Base-by-base conservation (phyloP, 64 coral and sea anemone genomes). In the Stichodactyla mertensii region DNA sequence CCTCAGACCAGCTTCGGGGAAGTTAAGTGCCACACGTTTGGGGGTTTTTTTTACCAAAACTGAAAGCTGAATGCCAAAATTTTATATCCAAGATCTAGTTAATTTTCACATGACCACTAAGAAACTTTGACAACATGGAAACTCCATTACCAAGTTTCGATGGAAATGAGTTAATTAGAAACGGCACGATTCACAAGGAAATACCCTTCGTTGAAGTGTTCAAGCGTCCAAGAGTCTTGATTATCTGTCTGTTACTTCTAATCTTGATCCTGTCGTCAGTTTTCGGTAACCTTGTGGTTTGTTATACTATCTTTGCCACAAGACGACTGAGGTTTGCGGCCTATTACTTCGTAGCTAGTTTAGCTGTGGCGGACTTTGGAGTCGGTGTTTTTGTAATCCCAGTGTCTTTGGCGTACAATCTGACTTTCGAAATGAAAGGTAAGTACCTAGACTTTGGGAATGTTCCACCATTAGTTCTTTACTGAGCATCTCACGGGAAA, bases 361-460 rank as follows among this genome's bases (percentile, higher is more conserved):
- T 85, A 28, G 83, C 83, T 6, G 83, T 61, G 14, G 16, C 83
- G 18, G 83, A 85, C 28, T 24, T 85, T 59, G 51, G 45, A 13
- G 83, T 85, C 18, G 83, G 83, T 5, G 6, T 85, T 10, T 85
- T 85, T 85, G 56, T 31, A 15, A 64, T 85, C 22, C 83, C 83
- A 23, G 14, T 85, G 4, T 85, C 83, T 10, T n/a, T 85, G 14
- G 53, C 54, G 9, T 85, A 85, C 13, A 58, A 45, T 64, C 6
- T 85, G 16, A 55, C 83, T 6, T 85, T 61, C 60, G 56, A 85
- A 64, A 85, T 85, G 83, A 61, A 85, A 28, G 83, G 83, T 85
- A 85, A 36, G 83, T 15, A 0, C 23, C 36, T 15, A 58, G 27
- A 74, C 69, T 71, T 71, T n/a, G 23, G 22, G 6, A 23, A 71